These are phyloP conservation scores for Aporophyla lueneburgensis DNA, from an alignment of 2,888 invertebrate genomes.

Conservation along the genomic window DNA sequence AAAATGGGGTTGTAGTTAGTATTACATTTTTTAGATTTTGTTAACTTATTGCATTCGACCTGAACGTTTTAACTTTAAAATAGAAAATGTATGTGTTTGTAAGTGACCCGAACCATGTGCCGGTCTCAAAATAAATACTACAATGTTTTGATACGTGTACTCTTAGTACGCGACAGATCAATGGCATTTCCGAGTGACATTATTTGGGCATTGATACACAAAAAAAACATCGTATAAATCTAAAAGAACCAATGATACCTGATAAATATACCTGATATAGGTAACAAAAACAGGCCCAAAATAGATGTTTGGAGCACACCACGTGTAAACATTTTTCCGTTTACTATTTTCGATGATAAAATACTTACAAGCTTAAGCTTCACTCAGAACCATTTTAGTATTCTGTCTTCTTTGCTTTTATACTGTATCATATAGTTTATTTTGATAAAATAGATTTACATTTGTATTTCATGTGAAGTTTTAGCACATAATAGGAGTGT, in stretches of 20 bases:
- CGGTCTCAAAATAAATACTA: not conserved
- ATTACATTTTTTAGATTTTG: not conserved
- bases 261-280: too few species aligned
- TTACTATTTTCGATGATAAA: too few species aligned
- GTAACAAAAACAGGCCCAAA: not conserved
- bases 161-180: too few species aligned
- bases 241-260: not conserved
- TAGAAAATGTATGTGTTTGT: not conserved
- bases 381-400: not conserved
- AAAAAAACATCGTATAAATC: not conserved
- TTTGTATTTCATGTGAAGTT: too few species aligned
- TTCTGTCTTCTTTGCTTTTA: not conserved
- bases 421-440: too few species aligned
- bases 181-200: not conserved
- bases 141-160: too few species aligned
- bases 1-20: too few species aligned
- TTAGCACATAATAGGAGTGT: too few species aligned
- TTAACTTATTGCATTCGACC: not conserved
- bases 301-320: conserved; percentile 16
- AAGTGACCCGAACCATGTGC: not conserved
- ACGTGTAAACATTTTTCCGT: not conserved
- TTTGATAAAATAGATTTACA: too few species aligned
- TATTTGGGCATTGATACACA: not conserved
- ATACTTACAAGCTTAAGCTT: not conserved
- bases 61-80: not conserved